Evolutionary conservation across 2,113 vertebrate species (phyloP).

Genomic region (Planiliza haematocheilus): DNA sequence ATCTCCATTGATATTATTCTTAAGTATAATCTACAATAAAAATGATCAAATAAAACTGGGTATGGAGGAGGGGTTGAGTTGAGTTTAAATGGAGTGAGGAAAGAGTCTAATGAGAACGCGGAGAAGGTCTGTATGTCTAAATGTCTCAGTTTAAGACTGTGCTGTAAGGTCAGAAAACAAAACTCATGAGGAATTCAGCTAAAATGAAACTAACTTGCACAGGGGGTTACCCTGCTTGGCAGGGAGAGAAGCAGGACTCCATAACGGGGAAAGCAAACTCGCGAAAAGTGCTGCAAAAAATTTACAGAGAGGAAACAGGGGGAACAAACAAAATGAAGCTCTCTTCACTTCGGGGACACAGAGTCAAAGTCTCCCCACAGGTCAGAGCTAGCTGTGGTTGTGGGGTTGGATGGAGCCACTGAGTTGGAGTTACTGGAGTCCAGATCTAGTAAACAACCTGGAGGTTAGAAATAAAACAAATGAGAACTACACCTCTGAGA

Average conservation of each 20-base stretch:
- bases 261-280: slow-evolving; percentile 32
- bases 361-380: slow-evolving; percentile 95
- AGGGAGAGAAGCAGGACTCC: slow-evolving; percentile 38
- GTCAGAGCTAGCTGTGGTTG: slow-evolving; percentile 78
- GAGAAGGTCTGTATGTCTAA: slow-evolving; percentile 2
- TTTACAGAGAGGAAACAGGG: slow-evolving; percentile 37
- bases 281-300: slow-evolving; percentile 63
- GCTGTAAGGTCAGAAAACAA: slow-evolving; percentile 12
- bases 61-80: background rate
- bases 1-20: slow-evolving; percentile 39
- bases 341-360: slow-evolving; percentile 88
- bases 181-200: slow-evolving; percentile 1
- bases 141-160: slow-evolving; percentile 20
- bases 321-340: background rate
- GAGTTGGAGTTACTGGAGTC: slow-evolving; percentile 80
- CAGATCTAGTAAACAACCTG: slow-evolving; percentile 81
- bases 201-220: slow-evolving; percentile 33
- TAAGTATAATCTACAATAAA: slow-evolving; percentile 33
- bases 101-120: background rate
- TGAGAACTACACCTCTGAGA: too few relatives aligned
- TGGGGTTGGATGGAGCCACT: slow-evolving; percentile 58
- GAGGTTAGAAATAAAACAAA: background rate
- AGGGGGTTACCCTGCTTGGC: slow-evolving; percentile 52
- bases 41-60: slow-evolving; percentile 24
- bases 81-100: background rate